Evolutionary conservation across 2,797 vertebrate genomes (phyloP).

Genomic region (Danio albolineatus): DNA sequence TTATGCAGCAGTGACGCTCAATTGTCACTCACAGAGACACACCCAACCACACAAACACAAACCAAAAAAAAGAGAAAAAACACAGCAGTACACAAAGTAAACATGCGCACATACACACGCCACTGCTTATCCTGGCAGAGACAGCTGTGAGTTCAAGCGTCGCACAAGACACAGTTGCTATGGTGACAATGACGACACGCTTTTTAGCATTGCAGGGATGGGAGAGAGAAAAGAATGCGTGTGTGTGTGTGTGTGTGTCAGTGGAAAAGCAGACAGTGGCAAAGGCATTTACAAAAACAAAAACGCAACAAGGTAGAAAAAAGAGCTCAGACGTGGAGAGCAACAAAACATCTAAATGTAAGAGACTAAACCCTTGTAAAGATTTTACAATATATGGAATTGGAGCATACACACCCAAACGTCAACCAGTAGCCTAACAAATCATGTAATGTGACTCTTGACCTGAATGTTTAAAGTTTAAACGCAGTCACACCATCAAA

Average conservation of each 20-base stretch:
- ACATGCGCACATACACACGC: conserved; percentile 19
- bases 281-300: conserved; percentile 56
- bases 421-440: neutral
- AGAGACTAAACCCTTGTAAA: neutral
- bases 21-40: neutral
- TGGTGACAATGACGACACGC: conserved; percentile 75
- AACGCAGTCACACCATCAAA: conserved; percentile 3
- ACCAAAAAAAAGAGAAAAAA: neutral
- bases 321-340: conserved; percentile 12
- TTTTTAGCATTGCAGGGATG: conserved; percentile 74
- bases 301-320: conserved; percentile 46
- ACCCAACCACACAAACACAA: conserved; percentile 13
- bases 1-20: neutral
- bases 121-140: conserved; percentile 67
- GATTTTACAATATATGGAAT: neutral
- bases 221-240: conserved; percentile 57
- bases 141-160: conserved; percentile 73
- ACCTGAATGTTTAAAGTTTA: conserved; percentile 45
- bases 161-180: conserved; percentile 79
- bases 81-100: conserved; percentile 13
- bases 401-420: neutral
- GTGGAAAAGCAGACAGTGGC: conserved; percentile 41
- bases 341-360: neutral
- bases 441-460: conserved; percentile 22
- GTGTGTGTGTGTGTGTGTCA: conserved; percentile 27